Conservation (phyloP, 2,113 vertebrate genomes). For the Petroica traversi region DNA sequence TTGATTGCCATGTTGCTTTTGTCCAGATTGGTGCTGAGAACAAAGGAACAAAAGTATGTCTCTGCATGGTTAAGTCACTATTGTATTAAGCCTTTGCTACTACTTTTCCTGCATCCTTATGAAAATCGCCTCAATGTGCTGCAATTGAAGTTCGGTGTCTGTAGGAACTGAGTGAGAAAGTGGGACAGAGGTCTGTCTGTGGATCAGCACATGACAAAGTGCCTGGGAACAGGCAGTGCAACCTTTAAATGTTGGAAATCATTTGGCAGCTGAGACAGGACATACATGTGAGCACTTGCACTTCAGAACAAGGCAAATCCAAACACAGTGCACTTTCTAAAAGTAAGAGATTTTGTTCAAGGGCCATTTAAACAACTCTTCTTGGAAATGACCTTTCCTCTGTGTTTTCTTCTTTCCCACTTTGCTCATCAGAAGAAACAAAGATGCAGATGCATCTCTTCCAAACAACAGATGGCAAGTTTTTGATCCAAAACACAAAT, state of each 20-base stretch:
- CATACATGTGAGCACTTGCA: fast-evolving
- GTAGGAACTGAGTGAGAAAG: not conserved
- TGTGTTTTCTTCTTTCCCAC: not conserved
- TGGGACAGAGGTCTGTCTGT: not conserved
- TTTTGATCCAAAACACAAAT: not conserved
- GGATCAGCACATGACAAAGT: not conserved
- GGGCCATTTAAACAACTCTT: not conserved
- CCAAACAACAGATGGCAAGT: not conserved
- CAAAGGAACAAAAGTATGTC: not conserved
- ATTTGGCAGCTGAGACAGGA: not conserved
- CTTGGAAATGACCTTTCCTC: not conserved
- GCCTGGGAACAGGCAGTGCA: not conserved
- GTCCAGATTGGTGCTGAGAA: not conserved
- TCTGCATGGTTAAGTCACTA: not conserved
- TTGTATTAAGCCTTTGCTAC: not conserved
- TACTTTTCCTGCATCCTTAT: not conserved
- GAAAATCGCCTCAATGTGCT: not conserved
- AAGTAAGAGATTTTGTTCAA: not conserved
- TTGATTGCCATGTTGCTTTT: not conserved
- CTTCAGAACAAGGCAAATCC: not conserved
- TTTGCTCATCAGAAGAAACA: not conserved
- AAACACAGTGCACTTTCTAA: not conserved
- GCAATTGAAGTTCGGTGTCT: not conserved
- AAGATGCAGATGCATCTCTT: not conserved
- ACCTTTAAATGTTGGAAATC: not conserved